These are phyloP conservation scores for Synergus japonicus DNA, from an alignment of 2,888 invertebrate species.

Conservation along the genomic window DNA sequence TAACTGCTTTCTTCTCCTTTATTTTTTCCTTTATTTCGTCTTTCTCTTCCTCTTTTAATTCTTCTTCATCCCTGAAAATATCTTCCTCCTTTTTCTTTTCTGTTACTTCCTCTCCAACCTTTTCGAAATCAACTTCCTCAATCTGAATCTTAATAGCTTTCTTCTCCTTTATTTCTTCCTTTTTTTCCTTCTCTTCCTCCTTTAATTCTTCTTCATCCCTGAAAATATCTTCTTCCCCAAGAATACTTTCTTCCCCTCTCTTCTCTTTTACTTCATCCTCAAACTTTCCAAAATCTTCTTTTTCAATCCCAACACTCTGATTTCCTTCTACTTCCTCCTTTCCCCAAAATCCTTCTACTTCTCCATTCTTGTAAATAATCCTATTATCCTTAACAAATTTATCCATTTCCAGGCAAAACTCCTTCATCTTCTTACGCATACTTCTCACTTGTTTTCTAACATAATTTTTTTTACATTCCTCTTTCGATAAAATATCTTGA, in stretches of 20 bases:
- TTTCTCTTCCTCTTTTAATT: constrained; percentile 52
- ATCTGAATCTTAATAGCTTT: not conserved
- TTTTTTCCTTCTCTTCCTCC: constrained; percentile 30
- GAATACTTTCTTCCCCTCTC: not conserved
- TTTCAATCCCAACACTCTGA: not conserved
- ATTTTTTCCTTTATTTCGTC: not conserved
- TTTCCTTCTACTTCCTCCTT: not conserved
- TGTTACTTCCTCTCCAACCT: not conserved
- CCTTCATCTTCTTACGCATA: constrained; percentile 63
- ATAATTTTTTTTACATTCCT: constrained; percentile 5
- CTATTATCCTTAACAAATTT: constrained; percentile 62
- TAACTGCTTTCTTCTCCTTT: no score
- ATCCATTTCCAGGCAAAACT: constrained; percentile 59
- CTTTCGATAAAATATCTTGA: not conserved
- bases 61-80: constrained; percentile 41
- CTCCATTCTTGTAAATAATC: constrained; percentile 44
- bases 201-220: constrained; percentile 54
- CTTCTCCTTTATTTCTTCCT: no score
- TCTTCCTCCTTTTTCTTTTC: not conserved
- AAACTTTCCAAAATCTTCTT: not conserved
- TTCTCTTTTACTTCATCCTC: not conserved
- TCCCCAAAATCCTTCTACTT: not conserved
- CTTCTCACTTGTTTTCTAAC: constrained; percentile 56
- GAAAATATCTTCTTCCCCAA: not conserved
- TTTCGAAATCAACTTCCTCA: not conserved